Conservation (phyloP, 1,140 invertebrate species). For the Drosophila fuyamai region DNA sequence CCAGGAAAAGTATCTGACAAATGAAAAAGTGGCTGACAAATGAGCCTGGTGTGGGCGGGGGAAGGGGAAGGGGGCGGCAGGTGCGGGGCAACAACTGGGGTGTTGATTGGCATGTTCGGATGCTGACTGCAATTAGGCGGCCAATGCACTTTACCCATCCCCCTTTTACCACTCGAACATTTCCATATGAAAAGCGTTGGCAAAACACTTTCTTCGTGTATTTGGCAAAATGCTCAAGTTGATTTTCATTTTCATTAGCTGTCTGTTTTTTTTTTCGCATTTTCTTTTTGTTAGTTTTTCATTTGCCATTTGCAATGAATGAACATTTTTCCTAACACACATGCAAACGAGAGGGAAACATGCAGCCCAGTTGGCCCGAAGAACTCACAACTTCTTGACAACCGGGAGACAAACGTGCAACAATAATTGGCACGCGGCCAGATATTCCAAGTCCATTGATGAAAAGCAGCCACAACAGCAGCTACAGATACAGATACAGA, state of each 20-base stretch:
- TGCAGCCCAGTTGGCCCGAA: slow-evolving; percentile 33
- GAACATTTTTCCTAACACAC: slow-evolving; percentile 53
- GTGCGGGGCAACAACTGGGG: slow-evolving; percentile 18
- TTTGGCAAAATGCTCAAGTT: neutral
- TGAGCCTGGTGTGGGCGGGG: slow-evolving; percentile 5
- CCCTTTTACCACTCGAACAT: slow-evolving; percentile 23
- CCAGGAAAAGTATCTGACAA: slow-evolving; percentile 2
- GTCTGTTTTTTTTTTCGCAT: neutral
- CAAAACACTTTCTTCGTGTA: slow-evolving; percentile 23
- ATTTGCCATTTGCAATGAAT: slow-evolving; percentile 63
- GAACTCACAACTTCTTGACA: slow-evolving; percentile 59
- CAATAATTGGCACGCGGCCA: slow-evolving; percentile 74
- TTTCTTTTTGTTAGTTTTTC: neutral
- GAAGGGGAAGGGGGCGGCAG: slow-evolving; percentile 7
- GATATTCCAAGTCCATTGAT: slow-evolving; percentile 69
- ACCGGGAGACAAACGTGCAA: slow-evolving; percentile 62
- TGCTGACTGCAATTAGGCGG: slow-evolving; percentile 69
- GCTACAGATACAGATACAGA: slow-evolving; percentile 25
- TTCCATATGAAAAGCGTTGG: slow-evolving; percentile 20
- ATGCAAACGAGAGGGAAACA: slow-evolving; percentile 30
- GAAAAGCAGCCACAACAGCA: slow-evolving; percentile 65
- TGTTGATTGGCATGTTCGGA: slow-evolving; percentile 76
- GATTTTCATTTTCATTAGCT: slow-evolving; percentile 17
- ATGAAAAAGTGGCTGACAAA: slow-evolving; percentile 17
- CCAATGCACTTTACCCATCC: slow-evolving; percentile 55